Evolutionary conservation across 2,797 vertebrate genomes (phyloP), one percentile per base, ranked within the genome.

Genomic region (Sphenodon punctatus): DNA sequence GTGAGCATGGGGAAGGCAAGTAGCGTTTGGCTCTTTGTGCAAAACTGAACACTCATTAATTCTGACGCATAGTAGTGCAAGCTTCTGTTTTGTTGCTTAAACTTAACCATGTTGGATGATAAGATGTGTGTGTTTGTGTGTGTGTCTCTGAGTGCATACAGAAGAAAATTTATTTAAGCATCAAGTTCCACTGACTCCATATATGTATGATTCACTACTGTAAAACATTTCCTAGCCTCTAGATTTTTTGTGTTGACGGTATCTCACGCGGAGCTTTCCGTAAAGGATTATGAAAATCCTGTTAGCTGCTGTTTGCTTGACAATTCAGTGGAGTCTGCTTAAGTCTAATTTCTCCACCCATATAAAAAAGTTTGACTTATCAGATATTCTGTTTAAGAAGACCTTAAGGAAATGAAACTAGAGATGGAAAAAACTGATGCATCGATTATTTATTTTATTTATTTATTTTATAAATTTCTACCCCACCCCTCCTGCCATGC

Each of bases 251-350:
- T 22, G 10, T 83, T 91, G 92, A 91, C 92, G 80, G 38, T 49
- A 83, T 78, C 90, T 77, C 73, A 78, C 75, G 79, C 86, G 64
- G 19, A 67, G 69, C 60, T 80, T 34, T 51, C 55, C 63, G 83
- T 55, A 73, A 85, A 58, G 22, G 27, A 84, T 88, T 92, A 83
- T 71, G 59, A 94, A 93, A 92, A 89, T 85, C 66, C 82, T 69
- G 67, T 80, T 82, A 83, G 65, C 53, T 66, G 75, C 78, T 88
- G 59, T 83, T 93, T 90, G 67, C 39, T 72, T 91, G 51, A 86
- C 42, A 82, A 41, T 41, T 45, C 82, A 34, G 7, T 34, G 34
- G 34, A 34, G 36, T 36, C 8, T 36, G 34, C 36, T 8, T 36
- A 34, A 36, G 34, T 36, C 34, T 34, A 7, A 34, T 34, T n/a